These are phyloP conservation scores for Colletes latitarsis DNA, from an alignment of 1,140 invertebrate species.

Conservation along the genomic window DNA sequence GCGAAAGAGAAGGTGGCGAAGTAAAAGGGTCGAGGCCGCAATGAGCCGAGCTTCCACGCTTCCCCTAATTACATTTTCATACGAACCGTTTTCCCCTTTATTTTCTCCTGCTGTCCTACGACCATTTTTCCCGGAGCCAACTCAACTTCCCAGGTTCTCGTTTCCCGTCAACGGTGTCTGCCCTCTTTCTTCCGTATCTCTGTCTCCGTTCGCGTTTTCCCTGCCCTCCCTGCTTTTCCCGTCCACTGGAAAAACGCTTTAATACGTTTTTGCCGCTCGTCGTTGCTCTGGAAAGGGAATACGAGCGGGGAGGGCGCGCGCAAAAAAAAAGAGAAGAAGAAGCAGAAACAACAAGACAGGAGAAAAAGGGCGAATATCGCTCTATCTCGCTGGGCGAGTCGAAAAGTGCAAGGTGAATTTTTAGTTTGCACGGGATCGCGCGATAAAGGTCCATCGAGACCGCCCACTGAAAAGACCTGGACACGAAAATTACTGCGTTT, in stretches of 20 bases:
- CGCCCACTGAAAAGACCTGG: conserved; percentile 31
- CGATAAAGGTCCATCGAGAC: conserved; percentile 56
- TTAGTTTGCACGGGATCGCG: conserved; percentile 37
- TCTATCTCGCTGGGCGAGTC: conserved; percentile 18
- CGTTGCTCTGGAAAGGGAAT: conserved; percentile 36
- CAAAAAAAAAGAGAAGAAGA: neutral
- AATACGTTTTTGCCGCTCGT: conserved; percentile 63
- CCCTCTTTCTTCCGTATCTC: conserved; percentile 53
- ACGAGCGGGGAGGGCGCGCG: neutral
- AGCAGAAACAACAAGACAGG: neutral
- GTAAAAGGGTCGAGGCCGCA: conserved; percentile 72
- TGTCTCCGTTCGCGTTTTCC: conserved; percentile 23
- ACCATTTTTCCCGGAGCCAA: conserved; percentile 70
- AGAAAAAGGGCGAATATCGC: conserved; percentile 40
- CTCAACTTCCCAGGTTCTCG: conserved; percentile 31
- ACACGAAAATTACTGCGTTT: neutral
- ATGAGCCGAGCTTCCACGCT: conserved; percentile 76
- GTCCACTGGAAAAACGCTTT: conserved; percentile 65
- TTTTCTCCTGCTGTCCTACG: conserved; percentile 68
- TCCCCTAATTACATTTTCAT: conserved; percentile 78
- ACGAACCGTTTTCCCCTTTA: conserved; percentile 76
- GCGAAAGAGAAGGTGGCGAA: conserved; percentile 58
- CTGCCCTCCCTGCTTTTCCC: conserved; percentile 36
- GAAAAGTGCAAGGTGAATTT: conserved; percentile 58
- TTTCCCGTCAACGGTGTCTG: conserved; percentile 57